Evolutionary conservation across 2,113 vertebrate genomes (phyloP), one percentile per base, ranked within the genome.

Genomic region (Carassius auratus): DNA sequence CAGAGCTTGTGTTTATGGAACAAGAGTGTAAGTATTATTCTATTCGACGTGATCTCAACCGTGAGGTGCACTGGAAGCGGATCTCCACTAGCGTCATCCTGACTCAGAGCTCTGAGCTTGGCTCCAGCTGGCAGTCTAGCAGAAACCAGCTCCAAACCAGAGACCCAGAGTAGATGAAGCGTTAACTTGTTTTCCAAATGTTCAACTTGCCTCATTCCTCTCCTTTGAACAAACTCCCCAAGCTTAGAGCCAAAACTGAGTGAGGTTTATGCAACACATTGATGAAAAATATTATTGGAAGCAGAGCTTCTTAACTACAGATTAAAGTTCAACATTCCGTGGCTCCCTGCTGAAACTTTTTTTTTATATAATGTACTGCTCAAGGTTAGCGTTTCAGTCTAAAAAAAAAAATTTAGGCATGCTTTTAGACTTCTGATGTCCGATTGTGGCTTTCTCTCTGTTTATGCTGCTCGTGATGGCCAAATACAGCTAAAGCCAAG

Each of bases 401-500:
- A 52, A 19, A 76, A 33, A 19, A 76, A 33, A 30, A 30, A 30
- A 30, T 30, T 55, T 17, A 55, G 33, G 17, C 66, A 36, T 69
- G 30, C 19, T 36, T 69, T 36, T 38, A 69, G 33, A 17, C 14
- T 50, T 19, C 23, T 57, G 26, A 55, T 36, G 14, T 19, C 84
- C 76, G 23, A 6, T 66, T 81, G 89, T 86, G 85, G 42, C 90
- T 91, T 90, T 89, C 76, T 71, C 68, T 84, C 55, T 85, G 66
- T 90, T 84, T 87, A 83, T 50, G 23, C 88, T 89, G 89, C 85
- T 89, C 86, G 83, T 86, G 78, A 77, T 45, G 38, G 85, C 73
- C 77, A 52, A 78, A 91, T 88, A 84, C 87, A 90, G 52, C 88
- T 89, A 88, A 90, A 85, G 88, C 81, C 86, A 85, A 79, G 62